A percentile compares a stretch with the other conserved stretches of the same genome.
phyloP scores from a whole-genome alignment of 2,888 invertebrate species.

The Nymphalis urticae region DNA sequence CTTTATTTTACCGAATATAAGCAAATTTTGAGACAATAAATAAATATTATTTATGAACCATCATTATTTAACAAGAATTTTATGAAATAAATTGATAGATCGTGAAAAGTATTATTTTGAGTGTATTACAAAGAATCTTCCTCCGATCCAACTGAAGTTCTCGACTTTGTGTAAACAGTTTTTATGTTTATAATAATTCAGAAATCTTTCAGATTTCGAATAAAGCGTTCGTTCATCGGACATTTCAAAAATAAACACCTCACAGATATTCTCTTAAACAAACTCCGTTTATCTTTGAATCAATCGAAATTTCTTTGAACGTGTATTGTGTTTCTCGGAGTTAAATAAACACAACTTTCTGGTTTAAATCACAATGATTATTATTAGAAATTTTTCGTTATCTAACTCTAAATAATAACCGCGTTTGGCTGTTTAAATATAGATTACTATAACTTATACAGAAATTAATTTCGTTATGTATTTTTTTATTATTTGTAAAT shows the following conservation, averaged over 20 bases:
- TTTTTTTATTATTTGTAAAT: too few relatives aligned
- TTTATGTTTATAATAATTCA: background rate
- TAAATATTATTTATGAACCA: too few relatives aligned
- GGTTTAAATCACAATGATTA: slow-evolving; percentile 11
- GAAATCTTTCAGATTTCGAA: background rate
- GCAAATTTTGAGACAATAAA: too few relatives aligned
- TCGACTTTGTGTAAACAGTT: background rate
- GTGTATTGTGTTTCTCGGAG: slow-evolving; percentile 14
- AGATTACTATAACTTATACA: too few relatives aligned
- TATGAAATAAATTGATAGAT: too few relatives aligned
- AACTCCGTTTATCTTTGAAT: slow-evolving; percentile 23
- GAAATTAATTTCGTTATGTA: too few relatives aligned
- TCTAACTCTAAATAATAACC: background rate
- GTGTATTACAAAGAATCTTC: too few relatives aligned
- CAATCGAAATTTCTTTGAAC: slow-evolving; percentile 22
- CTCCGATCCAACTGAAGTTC: too few relatives aligned
- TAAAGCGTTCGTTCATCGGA: background rate
- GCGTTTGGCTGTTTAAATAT: too few relatives aligned
- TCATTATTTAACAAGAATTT: too few relatives aligned
- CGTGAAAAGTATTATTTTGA: too few relatives aligned
- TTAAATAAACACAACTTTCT: slow-evolving; percentile 17
- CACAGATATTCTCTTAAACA: slow-evolving; percentile 14
- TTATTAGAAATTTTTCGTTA: slow-evolving; percentile 11
- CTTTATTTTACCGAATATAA: too few relatives aligned
- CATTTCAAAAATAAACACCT: slow-evolving; percentile 12